A percentile compares a stretch with the other conserved stretches of the same genome.
phyloP scores from a whole-genome alignment of 2,888 invertebrate species.

The Phalera bucephala region DNA sequence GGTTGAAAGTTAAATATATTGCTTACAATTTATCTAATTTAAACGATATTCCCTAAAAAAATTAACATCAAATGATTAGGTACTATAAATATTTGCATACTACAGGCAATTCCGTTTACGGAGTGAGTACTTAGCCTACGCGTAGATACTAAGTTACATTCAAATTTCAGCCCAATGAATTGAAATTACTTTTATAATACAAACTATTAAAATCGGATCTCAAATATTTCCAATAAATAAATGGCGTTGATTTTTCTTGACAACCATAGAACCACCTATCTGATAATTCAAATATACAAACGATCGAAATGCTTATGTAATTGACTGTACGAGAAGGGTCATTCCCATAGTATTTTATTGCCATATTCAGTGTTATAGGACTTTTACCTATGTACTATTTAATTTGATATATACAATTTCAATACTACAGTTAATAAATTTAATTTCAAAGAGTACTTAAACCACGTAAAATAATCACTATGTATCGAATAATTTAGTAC shows the following conservation, averaged over 20 bases:
- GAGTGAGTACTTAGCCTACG: slow-evolving; percentile 6
- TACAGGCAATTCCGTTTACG: slow-evolving; percentile 24
- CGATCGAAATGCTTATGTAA: slow-evolving; percentile 36
- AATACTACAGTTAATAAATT: slow-evolving; percentile 27
- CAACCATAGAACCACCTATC: slow-evolving; percentile 13
- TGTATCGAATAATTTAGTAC: slow-evolving; percentile 14
- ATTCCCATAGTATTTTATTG: slow-evolving; percentile 36
- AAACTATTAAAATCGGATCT: slow-evolving; percentile 14
- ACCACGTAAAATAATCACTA: too few relatives aligned
- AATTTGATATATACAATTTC: slow-evolving; percentile 36
- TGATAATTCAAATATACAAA: slow-evolving; percentile 23
- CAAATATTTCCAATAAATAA: slow-evolving; percentile 1
- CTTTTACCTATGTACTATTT: slow-evolving; percentile 24
- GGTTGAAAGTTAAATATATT: slow-evolving; percentile 33
- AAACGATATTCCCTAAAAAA: slow-evolving; percentile 23
- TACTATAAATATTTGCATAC: slow-evolving; percentile 18
- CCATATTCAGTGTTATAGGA: slow-evolving; percentile 23
- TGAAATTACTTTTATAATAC: slow-evolving; percentile 9
- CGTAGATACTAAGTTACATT: slow-evolving; percentile 7
- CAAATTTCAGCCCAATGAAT: slow-evolving; percentile 16
- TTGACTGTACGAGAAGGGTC: slow-evolving; percentile 40
- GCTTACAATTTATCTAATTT: slow-evolving; percentile 37
- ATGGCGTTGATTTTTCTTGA: slow-evolving; percentile 8
- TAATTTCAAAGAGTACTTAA: slow-evolving; percentile 21
- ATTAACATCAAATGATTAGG: slow-evolving; percentile 13